Evolutionary conservation across 2,888 invertebrate genomes (phyloP).

Genomic region (Deroplatys truncata): DNA sequence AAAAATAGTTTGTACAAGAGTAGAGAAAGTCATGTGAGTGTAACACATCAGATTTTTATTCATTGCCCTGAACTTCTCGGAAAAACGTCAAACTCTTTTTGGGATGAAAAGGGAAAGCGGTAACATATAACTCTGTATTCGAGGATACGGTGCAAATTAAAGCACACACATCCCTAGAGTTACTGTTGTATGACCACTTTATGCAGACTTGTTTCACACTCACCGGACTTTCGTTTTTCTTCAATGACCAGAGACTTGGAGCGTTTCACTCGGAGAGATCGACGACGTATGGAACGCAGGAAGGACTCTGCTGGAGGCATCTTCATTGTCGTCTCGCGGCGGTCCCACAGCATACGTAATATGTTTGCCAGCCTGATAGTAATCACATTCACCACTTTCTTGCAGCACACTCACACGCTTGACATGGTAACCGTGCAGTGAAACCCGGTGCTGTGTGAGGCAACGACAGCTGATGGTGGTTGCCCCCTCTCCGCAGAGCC

Average conservation of each 20-base stretch:
- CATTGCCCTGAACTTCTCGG: too few relatives aligned
- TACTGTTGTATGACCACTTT: too few relatives aligned
- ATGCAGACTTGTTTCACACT: constrained; percentile 40
- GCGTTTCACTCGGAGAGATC: constrained; percentile 68
- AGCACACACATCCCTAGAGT: too few relatives aligned
- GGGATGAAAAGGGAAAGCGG: too few relatives aligned
- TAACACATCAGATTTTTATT: too few relatives aligned
- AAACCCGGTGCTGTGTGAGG: not conserved
- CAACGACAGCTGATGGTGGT: not conserved
- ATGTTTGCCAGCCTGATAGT: not conserved
- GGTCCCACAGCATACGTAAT: constrained; percentile 1
- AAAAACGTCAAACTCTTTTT: too few relatives aligned
- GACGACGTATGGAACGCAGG: constrained; percentile 64
- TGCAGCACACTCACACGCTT: too few relatives aligned
- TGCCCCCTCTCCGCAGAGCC: not conserved
- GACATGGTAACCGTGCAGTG: not conserved
- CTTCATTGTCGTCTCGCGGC: constrained; percentile 21
- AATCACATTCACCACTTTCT: not conserved
- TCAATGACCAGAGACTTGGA: constrained; percentile 66
- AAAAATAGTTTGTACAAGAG: too few relatives aligned
- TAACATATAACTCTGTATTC: too few relatives aligned
- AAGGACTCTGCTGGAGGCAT: constrained; percentile 68
- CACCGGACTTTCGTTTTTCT: constrained; percentile 77
- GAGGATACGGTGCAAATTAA: too few relatives aligned
- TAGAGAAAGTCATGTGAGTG: too few relatives aligned